phyloP scores from a whole-genome alignment of 2,113 vertebrate species.

The Halichoeres trimaculatus region DNA sequence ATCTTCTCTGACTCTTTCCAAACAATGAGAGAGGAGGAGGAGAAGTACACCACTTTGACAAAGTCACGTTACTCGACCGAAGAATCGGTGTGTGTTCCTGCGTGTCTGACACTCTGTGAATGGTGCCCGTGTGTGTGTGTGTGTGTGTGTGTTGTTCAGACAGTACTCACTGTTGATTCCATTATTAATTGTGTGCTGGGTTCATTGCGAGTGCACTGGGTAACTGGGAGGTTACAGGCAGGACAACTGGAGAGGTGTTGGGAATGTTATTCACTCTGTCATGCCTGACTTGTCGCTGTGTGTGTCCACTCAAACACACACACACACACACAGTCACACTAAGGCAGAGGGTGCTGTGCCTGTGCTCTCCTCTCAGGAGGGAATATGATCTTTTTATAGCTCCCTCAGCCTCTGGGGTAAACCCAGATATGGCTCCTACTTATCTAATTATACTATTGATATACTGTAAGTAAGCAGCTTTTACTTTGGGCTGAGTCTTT shows the following conservation, averaged over 20 bases:
- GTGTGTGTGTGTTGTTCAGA: conserved; percentile 54
- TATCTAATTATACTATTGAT: conserved; percentile 64
- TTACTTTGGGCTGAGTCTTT: conserved; percentile 27
- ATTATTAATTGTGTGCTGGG: conserved; percentile 80
- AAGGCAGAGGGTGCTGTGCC: conserved; percentile 27
- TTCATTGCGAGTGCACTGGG: conserved; percentile 81
- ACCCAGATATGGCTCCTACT: conserved; percentile 61
- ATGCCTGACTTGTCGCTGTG: conserved; percentile 51
- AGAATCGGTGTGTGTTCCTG: background rate
- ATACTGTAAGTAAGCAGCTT: conserved; percentile 37
- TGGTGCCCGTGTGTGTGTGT: conserved; percentile 41
- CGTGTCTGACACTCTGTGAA: conserved; percentile 26
- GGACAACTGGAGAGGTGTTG: conserved; percentile 69
- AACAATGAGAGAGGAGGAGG: conserved; percentile 16
- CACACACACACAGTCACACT: conserved; percentile 25
- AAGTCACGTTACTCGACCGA: conserved; percentile 36
- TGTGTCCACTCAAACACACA: conserved; percentile 15
- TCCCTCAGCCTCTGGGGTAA: conserved; percentile 50
- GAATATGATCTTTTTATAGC: conserved; percentile 71
- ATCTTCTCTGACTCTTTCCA: conserved; percentile 25
- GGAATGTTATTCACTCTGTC: conserved; percentile 70
- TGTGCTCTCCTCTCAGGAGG: conserved; percentile 35
- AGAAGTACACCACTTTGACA: conserved; percentile 23
- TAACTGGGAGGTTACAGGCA: conserved; percentile 76
- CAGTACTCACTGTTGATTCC: conserved; percentile 72